These are phyloP conservation scores for Semnopithecus entellus DNA, from an alignment of 2,113 vertebrate species.

Conservation along the genomic window DNA sequence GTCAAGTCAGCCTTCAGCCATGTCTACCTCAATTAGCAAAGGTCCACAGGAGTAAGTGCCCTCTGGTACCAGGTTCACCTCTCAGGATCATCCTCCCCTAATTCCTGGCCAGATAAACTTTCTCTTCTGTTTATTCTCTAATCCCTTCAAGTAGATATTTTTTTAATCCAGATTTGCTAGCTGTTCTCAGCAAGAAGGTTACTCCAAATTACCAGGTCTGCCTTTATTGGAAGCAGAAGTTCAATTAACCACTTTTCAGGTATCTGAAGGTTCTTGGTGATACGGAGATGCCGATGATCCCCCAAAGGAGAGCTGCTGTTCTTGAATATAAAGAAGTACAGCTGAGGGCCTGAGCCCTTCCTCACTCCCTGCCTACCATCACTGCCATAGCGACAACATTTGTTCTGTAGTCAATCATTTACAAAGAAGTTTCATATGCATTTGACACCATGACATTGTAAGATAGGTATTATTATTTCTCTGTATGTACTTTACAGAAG, in stretches of 20 bases:
- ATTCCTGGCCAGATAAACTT: background rate
- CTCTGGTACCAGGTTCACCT: background rate
- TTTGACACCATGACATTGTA: background rate
- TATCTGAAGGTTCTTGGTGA: background rate
- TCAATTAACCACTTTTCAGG: background rate
- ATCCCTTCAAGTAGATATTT: background rate
- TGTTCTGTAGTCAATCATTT: background rate
- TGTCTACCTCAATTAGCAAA: background rate
- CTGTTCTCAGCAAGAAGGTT: background rate
- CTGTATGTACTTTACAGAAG: background rate
- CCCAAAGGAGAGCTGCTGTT: background rate
- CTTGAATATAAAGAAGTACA: background rate
- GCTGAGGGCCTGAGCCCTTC: background rate
- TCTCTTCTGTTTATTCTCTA: background rate
- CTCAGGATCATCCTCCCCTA: background rate
- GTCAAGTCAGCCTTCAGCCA: background rate
- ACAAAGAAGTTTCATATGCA: background rate
- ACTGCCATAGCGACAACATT: background rate
- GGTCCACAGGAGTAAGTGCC: background rate
- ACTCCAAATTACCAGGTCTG: background rate
- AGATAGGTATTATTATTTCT: background rate
- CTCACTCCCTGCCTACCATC: background rate
- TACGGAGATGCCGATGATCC: background rate
- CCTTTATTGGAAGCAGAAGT: background rate
- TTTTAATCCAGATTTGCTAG: background rate